Base-by-base conservation (phyloP, 2,797 vertebrate species). In the Lemur catta region DNA sequence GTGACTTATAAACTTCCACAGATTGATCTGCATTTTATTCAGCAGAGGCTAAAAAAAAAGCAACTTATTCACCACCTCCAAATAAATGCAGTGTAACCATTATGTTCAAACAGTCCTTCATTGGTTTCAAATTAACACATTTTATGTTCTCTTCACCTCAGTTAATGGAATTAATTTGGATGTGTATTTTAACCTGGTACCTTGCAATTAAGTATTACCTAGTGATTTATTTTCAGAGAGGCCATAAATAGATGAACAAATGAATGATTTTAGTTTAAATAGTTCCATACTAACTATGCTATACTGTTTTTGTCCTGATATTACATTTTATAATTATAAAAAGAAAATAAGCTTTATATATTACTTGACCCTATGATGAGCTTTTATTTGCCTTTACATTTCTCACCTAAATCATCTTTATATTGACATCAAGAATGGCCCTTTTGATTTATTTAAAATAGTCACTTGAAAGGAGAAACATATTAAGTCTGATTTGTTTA, bases 381-480 rank as follows among this genome's bases (percentile, higher is more conserved):
- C 41, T 80, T 93, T 97, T 35, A 89, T 92, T 94, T 84, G 20
- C 28, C 50, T 82, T 92, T 89, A 50, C 20, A 61, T 81, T 80
- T 69, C 48, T 67, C 43, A 75, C 28, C 9, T 71, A 72, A 88
- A 81, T 94, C 65, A 84, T 96, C 52, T 74, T 94, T 91, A 84
- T 90, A 43, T 69, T 96, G 95, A 89, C 94, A 95, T 96, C 95
- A 94, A 50, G 18, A 78, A 74, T 88, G 85, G 71, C 79, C 81
- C 96, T 98, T 96, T 96, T 91, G 75, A 97, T 80, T 94, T 88
- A 95, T 57, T 97, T 97, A 57, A 97, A 97, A 89, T 41, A 96
- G 55, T 88, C 87, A 91, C 93, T 95, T 86, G 67, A 95, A 95
- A 96, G 95, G 84, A 79, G 80, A 93, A 94, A 76, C 48, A 72